Percentiles rank a stretch among this genome's conserved stretches.
Conservation (phyloP, 2,888 invertebrate genomes). For the Charanyca ferruginea region DNA sequence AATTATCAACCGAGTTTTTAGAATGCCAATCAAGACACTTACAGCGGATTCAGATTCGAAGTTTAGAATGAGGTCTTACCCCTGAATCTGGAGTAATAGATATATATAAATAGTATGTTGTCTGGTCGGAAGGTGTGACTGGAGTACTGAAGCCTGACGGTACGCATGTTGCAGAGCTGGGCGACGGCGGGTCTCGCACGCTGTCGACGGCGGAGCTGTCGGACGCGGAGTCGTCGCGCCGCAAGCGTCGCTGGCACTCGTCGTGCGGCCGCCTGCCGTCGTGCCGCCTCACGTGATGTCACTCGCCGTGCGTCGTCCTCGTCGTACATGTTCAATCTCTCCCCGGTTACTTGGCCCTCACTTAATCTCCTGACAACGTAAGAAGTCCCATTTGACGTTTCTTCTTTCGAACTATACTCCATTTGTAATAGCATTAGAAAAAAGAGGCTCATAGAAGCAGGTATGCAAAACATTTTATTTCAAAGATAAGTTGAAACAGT, state of each 20-base stretch:
- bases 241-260: slow-evolving; percentile 87
- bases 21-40: no score
- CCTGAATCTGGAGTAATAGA: no score
- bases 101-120: slow-evolving; percentile 22
- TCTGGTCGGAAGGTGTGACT: neutral
- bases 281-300: slow-evolving; percentile 85
- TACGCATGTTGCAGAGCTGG: slow-evolving; percentile 75
- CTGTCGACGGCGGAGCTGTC: slow-evolving; percentile 88
- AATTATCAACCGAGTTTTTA: no score
- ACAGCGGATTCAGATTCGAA: no score
- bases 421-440: no score
- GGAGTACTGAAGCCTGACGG: neutral
- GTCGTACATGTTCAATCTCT: slow-evolving; percentile 28
- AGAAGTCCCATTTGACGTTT: no score
- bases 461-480: no score
- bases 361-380: no score
- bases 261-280: slow-evolving; percentile 87
- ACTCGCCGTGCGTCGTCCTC: neutral
- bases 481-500: no score
- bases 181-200: slow-evolving; percentile 85
- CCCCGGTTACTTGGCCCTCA: slow-evolving; percentile 26
- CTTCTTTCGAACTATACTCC: no score
- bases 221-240: slow-evolving; percentile 80
- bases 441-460: no score
- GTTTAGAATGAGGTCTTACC: no score